Percentiles rank a stretch among this genome's conserved stretches.
Evolutionary conservation across 2,113 vertebrate genomes (phyloP).

Genomic region (Alethe castanea): DNA sequence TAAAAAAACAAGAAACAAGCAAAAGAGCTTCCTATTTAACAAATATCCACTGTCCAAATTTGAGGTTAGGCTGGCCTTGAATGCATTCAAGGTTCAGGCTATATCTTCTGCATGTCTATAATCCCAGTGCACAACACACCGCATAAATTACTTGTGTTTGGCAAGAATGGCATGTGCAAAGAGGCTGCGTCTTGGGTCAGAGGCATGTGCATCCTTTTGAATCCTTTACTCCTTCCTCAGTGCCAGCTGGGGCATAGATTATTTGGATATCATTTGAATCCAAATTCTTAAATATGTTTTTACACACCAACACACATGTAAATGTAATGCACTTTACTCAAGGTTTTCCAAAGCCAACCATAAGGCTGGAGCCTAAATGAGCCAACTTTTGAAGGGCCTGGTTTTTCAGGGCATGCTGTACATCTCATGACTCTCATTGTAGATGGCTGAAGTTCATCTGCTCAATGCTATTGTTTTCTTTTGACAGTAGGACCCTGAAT

Average conservation of each 20-base stretch:
- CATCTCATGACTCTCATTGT: neutral
- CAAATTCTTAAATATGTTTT: neutral
- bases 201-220: neutral
- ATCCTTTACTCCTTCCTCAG: neutral
- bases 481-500: neutral
- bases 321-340: neutral
- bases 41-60: neutral
- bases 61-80: neutral
- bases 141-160: neutral
- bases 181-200: neutral
- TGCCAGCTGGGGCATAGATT: neutral
- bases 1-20: neutral
- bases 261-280: neutral
- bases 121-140: neutral
- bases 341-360: neutral
- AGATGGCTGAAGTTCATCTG: neutral
- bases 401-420: neutral
- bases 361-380: neutral
- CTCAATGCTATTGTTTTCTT: neutral
- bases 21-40: neutral
- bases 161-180: neutral
- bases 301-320: neutral
- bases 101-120: neutral
- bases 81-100: neutral
- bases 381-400: neutral